Percentiles rank a stretch among this genome's conserved stretches.
These are phyloP conservation scores for Puma concolor DNA, from an alignment of 2,113 vertebrate genomes.

Conservation along the genomic window DNA sequence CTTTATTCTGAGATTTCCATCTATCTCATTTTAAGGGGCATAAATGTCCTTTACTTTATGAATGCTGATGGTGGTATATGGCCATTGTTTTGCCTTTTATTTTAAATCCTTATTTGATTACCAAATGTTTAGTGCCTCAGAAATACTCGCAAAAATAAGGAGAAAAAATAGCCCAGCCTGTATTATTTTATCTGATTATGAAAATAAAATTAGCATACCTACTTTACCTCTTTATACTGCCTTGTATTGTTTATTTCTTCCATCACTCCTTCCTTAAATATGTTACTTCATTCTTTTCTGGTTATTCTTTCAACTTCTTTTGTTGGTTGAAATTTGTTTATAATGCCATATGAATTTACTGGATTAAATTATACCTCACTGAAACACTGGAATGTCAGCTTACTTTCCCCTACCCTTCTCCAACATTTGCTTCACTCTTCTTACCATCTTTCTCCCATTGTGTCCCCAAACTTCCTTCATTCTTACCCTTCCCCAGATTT, in stretches of 20 bases:
- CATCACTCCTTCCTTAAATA: not conserved
- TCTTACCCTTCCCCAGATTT: not conserved
- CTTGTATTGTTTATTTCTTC: not conserved
- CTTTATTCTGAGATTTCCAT: not conserved
- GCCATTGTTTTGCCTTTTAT: conserved; percentile 34
- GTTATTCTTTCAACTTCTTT: conserved; percentile 5
- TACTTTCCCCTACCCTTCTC: not conserved
- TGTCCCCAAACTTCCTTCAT: not conserved
- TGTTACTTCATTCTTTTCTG: not conserved
- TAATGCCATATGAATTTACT: not conserved
- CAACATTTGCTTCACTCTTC: not conserved
- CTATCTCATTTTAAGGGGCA: not conserved
- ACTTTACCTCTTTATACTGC: not conserved
- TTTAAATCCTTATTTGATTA: conserved; percentile 30
- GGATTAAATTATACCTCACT: not conserved
- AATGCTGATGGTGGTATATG: not conserved
- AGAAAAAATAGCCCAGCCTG: not conserved
- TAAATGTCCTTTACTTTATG: not conserved
- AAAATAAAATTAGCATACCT: not conserved
- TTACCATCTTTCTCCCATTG: not conserved
- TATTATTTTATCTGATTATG: conserved; percentile 18
- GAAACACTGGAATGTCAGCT: not conserved
- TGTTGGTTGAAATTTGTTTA: not conserved
- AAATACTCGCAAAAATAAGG: not conserved
- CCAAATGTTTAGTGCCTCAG: not conserved